phyloP scores from a whole-genome alignment of 2,113 vertebrate genomes.

The Pelodiscus sinensis region DNA sequence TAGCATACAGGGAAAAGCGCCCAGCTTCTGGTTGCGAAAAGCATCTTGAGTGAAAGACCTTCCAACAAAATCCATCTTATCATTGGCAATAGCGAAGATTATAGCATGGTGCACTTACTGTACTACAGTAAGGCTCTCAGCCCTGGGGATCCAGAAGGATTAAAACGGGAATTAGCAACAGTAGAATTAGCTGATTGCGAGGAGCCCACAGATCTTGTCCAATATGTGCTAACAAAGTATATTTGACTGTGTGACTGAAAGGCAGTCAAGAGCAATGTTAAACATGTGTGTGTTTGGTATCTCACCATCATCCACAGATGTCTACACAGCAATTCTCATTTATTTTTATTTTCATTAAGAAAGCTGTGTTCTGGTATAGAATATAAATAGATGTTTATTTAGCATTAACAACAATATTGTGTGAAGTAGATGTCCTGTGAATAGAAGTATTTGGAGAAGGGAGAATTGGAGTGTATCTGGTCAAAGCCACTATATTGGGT shows the following conservation, averaged over 20 bases:
- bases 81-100: not conserved
- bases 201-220: not conserved
- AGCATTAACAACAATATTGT: not conserved
- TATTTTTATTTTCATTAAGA: constrained; percentile 5
- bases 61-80: constrained; percentile 11
- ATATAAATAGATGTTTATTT: constrained; percentile 24
- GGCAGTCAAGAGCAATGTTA: not conserved
- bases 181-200: not conserved
- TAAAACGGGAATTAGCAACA: not conserved
- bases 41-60: constrained; percentile 38
- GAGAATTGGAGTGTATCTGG: not conserved
- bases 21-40: constrained; percentile 41
- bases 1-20: not conserved
- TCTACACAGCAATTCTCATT: not conserved
- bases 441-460: not conserved
- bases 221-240: not conserved
- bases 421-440: not conserved
- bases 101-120: not conserved
- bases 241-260: not conserved
- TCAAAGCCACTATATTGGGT: not conserved
- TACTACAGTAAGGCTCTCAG: not conserved
- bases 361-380: not conserved
- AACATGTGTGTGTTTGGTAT: not conserved
- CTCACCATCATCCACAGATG: not conserved
- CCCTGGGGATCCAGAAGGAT: not conserved